Percentiles rank a stretch among this genome's conserved stretches.
These are phyloP conservation scores for Aplodontia rufa DNA, from an alignment of 2,113 vertebrate genomes.

Conservation along the genomic window DNA sequence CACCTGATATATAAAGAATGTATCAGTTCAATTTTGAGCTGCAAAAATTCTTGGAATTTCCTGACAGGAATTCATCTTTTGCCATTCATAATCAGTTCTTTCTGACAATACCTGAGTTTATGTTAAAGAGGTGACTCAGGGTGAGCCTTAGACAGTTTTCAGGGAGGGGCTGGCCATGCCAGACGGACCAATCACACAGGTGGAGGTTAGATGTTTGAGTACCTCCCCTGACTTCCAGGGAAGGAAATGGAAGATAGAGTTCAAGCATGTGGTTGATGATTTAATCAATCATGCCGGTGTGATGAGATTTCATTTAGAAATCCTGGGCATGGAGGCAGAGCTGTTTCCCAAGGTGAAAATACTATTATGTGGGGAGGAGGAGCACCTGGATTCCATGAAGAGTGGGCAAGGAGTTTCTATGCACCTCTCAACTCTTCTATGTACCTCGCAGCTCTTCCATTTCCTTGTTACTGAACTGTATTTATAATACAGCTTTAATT, in stretches of 20 bases:
- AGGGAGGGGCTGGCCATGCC: not conserved
- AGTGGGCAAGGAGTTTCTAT: not conserved
- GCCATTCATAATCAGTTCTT: not conserved
- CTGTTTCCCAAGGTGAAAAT: not conserved
- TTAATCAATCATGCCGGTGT: not conserved
- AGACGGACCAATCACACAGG: not conserved
- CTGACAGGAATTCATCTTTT: not conserved
- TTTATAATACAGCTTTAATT: conserved; percentile 5
- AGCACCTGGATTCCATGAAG: not conserved
- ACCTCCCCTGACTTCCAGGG: not conserved
- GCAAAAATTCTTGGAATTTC: conserved; percentile 32
- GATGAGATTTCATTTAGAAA: not conserved
- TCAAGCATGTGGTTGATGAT: not conserved
- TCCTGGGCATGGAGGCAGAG: not conserved
- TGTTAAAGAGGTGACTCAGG: not conserved
- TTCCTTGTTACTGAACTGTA: not conserved
- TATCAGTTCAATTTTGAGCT: not conserved
- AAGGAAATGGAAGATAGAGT: not conserved
- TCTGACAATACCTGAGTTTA: not conserved
- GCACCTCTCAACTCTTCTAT: not conserved
- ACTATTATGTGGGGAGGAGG: not conserved
- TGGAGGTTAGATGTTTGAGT: not conserved
- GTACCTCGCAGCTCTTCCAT: not conserved
- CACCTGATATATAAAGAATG: conserved; percentile 14
- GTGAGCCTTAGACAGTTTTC: not conserved